phyloP scores from a whole-genome alignment of 2,797 vertebrate genomes.

The Enteromius unitaeniatus region DNA sequence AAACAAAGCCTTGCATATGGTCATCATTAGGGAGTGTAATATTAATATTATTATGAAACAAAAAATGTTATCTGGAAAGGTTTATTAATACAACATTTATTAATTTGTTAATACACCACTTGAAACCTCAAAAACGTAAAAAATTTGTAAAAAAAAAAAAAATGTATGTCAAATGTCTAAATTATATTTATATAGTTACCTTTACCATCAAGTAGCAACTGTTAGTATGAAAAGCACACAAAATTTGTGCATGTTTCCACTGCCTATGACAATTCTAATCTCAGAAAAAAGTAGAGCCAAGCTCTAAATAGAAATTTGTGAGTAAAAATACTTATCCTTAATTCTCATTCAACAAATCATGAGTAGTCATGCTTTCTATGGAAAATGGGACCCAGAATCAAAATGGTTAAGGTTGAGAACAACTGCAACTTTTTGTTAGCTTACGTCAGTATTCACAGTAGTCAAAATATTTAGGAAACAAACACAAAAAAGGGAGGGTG shows the following conservation, averaged over 20 bases:
- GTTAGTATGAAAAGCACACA: not conserved
- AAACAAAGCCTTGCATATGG: conserved; percentile 1
- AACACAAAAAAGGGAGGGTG: not conserved
- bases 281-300: not conserved
- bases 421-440: not conserved
- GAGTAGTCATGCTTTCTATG: not conserved
- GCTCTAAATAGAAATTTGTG: not conserved
- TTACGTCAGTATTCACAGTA: not conserved
- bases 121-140: not conserved
- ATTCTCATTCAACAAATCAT: not conserved
- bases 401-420: not conserved
- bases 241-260: not conserved
- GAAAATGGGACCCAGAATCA: not conserved
- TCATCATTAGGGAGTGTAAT: not conserved
- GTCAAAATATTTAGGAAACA: not conserved
- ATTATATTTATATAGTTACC: no score
- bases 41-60: not conserved
- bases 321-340: not conserved
- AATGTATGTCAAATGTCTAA: no score
- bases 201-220: not conserved
- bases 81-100: not conserved
- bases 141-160: not conserved
- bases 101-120: not conserved
- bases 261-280: not conserved
- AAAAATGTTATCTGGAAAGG: not conserved